phyloP scores from a whole-genome alignment of 2,888 invertebrate genomes.

The Dryomyza anilis region DNA sequence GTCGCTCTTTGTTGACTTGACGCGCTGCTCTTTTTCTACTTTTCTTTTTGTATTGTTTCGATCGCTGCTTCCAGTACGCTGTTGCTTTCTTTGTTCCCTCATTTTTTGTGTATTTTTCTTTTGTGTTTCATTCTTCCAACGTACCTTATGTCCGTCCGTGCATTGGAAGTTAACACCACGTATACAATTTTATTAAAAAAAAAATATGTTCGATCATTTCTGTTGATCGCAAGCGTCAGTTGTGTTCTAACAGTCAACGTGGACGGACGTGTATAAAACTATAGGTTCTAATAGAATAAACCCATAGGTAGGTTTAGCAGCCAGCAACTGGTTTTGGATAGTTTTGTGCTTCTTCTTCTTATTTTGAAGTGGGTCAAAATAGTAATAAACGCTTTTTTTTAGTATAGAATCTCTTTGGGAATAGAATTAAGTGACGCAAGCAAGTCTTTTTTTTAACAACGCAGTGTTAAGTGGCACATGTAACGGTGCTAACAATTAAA shows the following conservation, averaged over 20 bases:
- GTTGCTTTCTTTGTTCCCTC: background rate
- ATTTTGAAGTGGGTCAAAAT: conserved; percentile 7
- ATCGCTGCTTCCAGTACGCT: background rate
- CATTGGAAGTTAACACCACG: conserved; percentile 11
- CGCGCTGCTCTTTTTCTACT: background rate
- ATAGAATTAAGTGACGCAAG: conserved; percentile 3
- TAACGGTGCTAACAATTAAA: conserved; percentile 1
- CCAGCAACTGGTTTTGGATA: background rate
- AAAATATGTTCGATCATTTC: background rate
- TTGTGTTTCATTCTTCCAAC: no score
- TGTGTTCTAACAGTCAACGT: background rate
- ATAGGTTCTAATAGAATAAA: background rate
- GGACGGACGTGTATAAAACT: background rate
- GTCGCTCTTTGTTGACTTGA: no score
- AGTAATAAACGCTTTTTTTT: background rate
- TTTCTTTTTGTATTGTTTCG: background rate
- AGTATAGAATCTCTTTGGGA: no score
- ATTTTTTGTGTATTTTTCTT: background rate
- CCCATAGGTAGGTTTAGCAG: background rate
- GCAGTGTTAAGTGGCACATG: conserved; percentile 15
- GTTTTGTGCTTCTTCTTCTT: background rate
- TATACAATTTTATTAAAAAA: conserved; percentile 11
- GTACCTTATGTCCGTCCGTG: no score
- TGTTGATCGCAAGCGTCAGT: conserved; percentile 1
- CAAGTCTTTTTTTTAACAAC: background rate